Base-by-base conservation (phyloP, 1,140 invertebrate genomes). In the Probaryconus sp. region DNA sequence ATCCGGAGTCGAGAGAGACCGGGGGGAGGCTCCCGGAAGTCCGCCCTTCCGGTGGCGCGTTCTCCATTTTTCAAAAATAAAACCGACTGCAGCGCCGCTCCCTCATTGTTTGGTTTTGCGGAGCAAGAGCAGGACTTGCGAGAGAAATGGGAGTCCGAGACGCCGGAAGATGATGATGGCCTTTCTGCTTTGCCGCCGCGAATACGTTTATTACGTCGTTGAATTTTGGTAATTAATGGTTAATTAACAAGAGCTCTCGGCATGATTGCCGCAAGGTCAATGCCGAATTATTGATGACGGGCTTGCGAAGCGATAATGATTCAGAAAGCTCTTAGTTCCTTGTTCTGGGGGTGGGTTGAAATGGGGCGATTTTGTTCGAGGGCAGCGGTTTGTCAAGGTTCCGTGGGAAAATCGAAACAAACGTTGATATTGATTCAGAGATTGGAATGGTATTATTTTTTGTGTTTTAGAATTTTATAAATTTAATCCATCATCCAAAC, bases 21-120 rank as follows among this genome's bases (percentile, higher is more conserved):
- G 38, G 58, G 51, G 60, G 70, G 58, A 76, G 69, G 79, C 74
- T 81, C 80, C 79, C 83, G 85, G 86, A 88, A 86, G 83, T 84
- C 77, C 81, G 79, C 77, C 72, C 72, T 81, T 81, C 79, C 81
- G 83, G 77, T 68, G 77, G 65, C 79, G 77, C 72, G 77, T 82
- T 76, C 78, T 84, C 85, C 82, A 87, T 88, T 87, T 87, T 86
- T 88, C 82, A 83, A 85, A 86, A 87, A 85, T 83, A 85, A 85
- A 83, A 85, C 55, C 81, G 58, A 82, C 81, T 79, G 43, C 81
- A 80, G 71, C 65, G 42, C 60, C 56, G 71, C 63, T 48, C 68
- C 51, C 76, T 85, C 80, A 84, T 87, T 86, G 84, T 86, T 85
- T 81, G 79, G 60, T 77, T n/a, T 82, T 80, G 75, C 63, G 63